Conservation (phyloP, 2,888 invertebrate genomes). For the Mellilla xanthometata region DNA sequence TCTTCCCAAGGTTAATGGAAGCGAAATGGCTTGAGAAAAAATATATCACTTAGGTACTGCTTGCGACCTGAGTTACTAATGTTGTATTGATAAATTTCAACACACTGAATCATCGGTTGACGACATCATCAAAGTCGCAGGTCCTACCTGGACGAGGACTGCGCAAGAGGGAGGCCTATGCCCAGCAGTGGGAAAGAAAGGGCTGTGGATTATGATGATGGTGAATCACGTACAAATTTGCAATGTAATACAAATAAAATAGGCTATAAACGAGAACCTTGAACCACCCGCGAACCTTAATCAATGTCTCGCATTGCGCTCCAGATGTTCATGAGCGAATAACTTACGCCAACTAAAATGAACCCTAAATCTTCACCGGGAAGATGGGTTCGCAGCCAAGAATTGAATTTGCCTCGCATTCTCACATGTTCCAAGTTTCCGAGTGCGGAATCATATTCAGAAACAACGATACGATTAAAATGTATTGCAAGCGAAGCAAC, state of each 20-base stretch:
- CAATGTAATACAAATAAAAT: neutral
- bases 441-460: conserved; percentile 15
- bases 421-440: conserved; percentile 32
- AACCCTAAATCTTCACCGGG: conserved; percentile 71
- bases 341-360: conserved; percentile 71
- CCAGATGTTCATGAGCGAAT: conserved; percentile 76
- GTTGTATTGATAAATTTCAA: too few relatives aligned
- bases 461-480: neutral
- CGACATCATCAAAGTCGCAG: too few relatives aligned
- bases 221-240: too few relatives aligned
- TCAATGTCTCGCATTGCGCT: conserved; percentile 32
- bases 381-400: conserved; percentile 65
- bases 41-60: too few relatives aligned
- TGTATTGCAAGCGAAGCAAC: neutral
- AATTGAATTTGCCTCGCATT: conserved; percentile 69
- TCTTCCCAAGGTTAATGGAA: too few relatives aligned
- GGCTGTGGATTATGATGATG: too few relatives aligned
- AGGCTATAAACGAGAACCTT: conserved; percentile 4
- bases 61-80: too few relatives aligned
- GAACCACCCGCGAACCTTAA: conserved; percentile 13
- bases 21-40: too few relatives aligned
- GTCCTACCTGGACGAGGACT: too few relatives aligned
- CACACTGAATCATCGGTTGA: too few relatives aligned
- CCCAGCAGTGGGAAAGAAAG: too few relatives aligned
- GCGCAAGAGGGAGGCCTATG: too few relatives aligned